These are phyloP conservation scores for Tretioscincus oriximinensis DNA, from an alignment of 2,113 vertebrate genomes.

Conservation along the genomic window DNA sequence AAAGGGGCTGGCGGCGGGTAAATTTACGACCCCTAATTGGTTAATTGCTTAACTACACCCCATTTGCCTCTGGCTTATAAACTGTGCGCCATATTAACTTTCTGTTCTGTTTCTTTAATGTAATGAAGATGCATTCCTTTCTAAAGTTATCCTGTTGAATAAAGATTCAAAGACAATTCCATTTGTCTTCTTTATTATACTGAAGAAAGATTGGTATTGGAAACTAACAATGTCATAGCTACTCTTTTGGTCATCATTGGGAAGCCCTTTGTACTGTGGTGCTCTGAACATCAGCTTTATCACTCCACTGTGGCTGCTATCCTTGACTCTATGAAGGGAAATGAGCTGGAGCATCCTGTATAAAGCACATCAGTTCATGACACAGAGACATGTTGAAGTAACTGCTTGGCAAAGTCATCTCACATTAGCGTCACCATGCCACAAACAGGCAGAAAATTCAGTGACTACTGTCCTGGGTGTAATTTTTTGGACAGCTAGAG, in stretches of 20 bases:
- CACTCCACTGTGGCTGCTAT: background rate
- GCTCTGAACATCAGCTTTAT: background rate
- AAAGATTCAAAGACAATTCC: no score
- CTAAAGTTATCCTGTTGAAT: no score
- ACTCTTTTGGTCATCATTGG: background rate
- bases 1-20: no score
- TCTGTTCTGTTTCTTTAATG: no score
- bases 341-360: background rate
- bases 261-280: background rate
- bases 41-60: no score
- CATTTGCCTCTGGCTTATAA: no score
- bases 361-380: background rate
- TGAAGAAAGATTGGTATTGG: no score
- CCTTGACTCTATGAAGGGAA: background rate
- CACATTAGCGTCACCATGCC: constrained; percentile 1
- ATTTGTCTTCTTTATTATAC: no score
- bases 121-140: no score
- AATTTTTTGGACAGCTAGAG: constrained; percentile 1
- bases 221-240: background rate
- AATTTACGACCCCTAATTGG: no score
- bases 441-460: background rate
- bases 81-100: no score
- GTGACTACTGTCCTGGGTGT: background rate
- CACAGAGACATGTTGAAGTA: background rate
- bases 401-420: background rate